Evolutionary conservation across 2,888 invertebrate genomes (phyloP).

Genomic region (Drosophila fulvimacula): DNA sequence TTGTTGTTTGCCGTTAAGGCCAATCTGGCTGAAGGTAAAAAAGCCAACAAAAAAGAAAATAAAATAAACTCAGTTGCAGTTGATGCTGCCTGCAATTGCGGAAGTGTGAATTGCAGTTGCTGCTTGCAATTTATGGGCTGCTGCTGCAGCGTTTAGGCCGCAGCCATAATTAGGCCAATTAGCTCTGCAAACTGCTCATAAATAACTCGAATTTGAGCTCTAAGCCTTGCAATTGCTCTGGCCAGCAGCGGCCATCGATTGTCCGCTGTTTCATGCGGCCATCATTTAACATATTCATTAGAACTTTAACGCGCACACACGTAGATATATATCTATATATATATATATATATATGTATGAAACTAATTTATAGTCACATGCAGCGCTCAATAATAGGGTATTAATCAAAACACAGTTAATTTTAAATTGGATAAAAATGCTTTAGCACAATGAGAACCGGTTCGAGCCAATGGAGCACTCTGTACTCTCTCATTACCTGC

Average conservation of each 20-base stretch:
- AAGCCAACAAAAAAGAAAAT: slow-evolving; percentile 20
- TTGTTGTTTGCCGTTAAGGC: slow-evolving; percentile 73
- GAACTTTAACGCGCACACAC: slow-evolving; percentile 40
- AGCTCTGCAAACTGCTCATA: slow-evolving; percentile 68
- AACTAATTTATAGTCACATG: slow-evolving; percentile 64
- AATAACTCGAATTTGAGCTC: slow-evolving; percentile 65
- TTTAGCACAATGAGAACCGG: slow-evolving; percentile 58
- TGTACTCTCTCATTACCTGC: slow-evolving; percentile 52
- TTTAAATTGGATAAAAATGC: slow-evolving; percentile 67
- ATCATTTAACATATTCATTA: slow-evolving; percentile 67
- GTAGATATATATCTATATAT: slow-evolving; percentile 5
- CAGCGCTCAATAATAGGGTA: slow-evolving; percentile 72
- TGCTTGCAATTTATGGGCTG: slow-evolving; percentile 50
- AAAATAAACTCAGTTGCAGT: slow-evolving; percentile 10
- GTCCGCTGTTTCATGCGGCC: slow-evolving; percentile 15
- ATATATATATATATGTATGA: neutral
- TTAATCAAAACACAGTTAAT: slow-evolving; percentile 79
- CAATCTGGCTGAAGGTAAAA: slow-evolving; percentile 36
- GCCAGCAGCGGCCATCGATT: slow-evolving; percentile 41
- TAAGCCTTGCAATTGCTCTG: slow-evolving; percentile 42
- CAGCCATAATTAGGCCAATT: slow-evolving; percentile 75
- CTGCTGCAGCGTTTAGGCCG: slow-evolving; percentile 39
- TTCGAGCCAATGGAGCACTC: slow-evolving; percentile 30
- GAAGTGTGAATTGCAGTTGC: slow-evolving; percentile 71
- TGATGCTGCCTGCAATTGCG: slow-evolving; percentile 46